Conservation (phyloP, 2,113 vertebrate genomes). For the Chaenogobius annularis region DNA sequence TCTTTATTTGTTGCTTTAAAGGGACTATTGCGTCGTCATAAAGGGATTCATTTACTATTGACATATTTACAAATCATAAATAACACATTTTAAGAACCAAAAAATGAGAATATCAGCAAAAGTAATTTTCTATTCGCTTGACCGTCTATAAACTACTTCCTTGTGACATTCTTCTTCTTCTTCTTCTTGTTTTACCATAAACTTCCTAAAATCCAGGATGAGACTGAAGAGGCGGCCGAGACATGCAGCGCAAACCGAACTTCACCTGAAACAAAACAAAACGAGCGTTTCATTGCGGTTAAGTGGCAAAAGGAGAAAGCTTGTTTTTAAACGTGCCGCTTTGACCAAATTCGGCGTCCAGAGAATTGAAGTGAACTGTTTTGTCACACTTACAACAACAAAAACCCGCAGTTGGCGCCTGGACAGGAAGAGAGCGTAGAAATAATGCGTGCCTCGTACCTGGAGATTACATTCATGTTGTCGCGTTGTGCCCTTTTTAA, state of each 20-base stretch:
- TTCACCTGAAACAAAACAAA: constrained; percentile 50
- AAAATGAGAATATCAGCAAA: not conserved
- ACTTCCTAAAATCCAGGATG: not conserved
- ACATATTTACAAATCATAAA: constrained; percentile 7
- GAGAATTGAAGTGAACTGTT: not conserved
- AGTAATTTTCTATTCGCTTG: not conserved
- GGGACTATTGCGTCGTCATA: not conserved
- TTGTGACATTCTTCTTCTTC: not conserved
- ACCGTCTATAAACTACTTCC: not conserved
- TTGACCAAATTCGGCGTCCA: not conserved
- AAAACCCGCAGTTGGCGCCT: not conserved
- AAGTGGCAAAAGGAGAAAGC: not conserved
- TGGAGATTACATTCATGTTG: not conserved
- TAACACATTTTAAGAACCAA: not conserved
- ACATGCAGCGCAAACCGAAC: constrained; percentile 17
- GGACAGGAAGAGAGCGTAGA: not conserved
- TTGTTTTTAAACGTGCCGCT: not conserved
- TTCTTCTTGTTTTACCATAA: constrained; percentile 14
- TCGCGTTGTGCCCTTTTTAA: not conserved
- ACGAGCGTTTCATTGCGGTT: not conserved
- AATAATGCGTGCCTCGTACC: not conserved
- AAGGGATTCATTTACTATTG: not conserved
- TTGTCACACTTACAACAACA: not conserved
- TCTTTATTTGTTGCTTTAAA: not conserved
- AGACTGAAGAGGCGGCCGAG: not conserved